Evolutionary conservation across 2,888 invertebrate species (phyloP), one percentile per base, ranked within the genome.

Genomic region (Unio delphinus): DNA sequence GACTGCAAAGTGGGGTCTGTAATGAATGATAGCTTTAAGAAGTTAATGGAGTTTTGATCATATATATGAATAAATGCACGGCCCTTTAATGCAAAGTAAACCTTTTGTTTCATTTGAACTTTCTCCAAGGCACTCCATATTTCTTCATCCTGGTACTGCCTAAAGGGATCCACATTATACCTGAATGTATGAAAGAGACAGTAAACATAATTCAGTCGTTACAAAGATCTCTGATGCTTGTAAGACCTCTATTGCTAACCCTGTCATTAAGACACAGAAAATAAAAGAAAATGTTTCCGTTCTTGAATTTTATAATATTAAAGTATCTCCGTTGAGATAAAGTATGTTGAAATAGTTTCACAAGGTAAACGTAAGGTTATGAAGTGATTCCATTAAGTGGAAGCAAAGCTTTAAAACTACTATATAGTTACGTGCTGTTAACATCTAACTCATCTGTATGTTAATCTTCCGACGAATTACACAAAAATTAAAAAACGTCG

Each of bases 101-200:
- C 89, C 76, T 89, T 90, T 23, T 85, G 80, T 70, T 85, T 89
- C 74, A 90, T 79, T 65, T 87, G 83, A 23, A 86, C 86, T 72
- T 83, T 80, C 55, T 83, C 86, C n/a, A 90, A 71, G 0, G 86
- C 87, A 60, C 80, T 73, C 89, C 89, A 88, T 11, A 89, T 73
- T 59, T 84, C 82, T 26, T 80, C 80, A 75, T 89, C 89, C 23
- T 81, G 77, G 63, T 80, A 83, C 54, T 80, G 65, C 15, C 79
- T 69, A 63, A 87, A 84, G 18, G 90, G 89, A 68, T 90, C 90
- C 26, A 90, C 76, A 71, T 90, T 90, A 69, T 86, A 87, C 64
- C 89, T 88, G 61, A 55, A 73, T 68, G 28, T 3, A n/a, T 28
- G 60, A 2, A 18, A 58, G 3, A 23, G 8, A 26, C 17, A 23